Conservation (phyloP, 1,140 invertebrate genomes). For the Marisa cornuarietis region DNA sequence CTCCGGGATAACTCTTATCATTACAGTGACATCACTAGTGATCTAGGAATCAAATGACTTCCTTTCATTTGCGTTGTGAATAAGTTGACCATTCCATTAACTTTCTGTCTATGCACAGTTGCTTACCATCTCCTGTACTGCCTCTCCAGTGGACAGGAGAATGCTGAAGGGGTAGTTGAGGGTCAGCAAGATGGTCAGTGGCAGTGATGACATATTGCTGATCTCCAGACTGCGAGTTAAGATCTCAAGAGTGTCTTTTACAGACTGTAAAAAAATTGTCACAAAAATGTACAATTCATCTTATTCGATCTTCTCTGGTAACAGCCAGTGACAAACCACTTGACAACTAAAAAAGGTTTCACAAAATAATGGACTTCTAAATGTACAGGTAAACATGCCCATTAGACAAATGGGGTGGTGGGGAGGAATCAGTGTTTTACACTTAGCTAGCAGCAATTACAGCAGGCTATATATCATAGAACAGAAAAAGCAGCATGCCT, state of each 20-base stretch:
- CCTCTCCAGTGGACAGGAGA: constrained; percentile 46
- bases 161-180: constrained; percentile 61
- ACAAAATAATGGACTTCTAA: no score
- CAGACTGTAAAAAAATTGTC: constrained; percentile 41
- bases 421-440: no score
- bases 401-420: no score
- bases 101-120: background rate
- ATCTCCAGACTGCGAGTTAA: constrained; percentile 57
- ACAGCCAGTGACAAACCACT: background rate
- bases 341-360: background rate
- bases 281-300: background rate
- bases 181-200: constrained; percentile 57
- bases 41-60: no score
- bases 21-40: no score
- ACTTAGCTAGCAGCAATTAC: no score
- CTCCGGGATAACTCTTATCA: no score
- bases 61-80: no score
- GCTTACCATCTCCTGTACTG: constrained; percentile 51
- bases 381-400: no score
- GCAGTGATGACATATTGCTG: constrained; percentile 65
- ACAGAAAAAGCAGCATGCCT: no score
- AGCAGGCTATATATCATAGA: no score
- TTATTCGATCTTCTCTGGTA: background rate
- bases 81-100: no score
- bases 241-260: constrained; percentile 48